phyloP scores from a whole-genome alignment of 2,888 invertebrate species.

The Branchipolynoe longqiensis region DNA sequence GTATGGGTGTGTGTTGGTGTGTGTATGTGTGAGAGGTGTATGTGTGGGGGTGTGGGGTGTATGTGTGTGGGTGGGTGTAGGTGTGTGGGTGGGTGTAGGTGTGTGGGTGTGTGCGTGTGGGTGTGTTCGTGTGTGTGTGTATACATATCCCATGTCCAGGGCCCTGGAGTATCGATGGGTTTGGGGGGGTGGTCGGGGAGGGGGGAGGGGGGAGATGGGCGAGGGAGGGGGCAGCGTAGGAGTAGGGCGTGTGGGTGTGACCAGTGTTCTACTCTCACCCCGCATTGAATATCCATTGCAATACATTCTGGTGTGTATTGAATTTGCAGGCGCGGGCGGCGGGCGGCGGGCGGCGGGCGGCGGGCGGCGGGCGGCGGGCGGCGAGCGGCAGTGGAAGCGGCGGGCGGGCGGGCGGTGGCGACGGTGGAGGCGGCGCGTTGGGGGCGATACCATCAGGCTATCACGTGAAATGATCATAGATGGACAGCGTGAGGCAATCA shows the following conservation, averaged over 20 bases:
- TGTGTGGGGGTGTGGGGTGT: too few species aligned
- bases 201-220: too few species aligned
- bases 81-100: background rate
- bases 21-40: background rate
- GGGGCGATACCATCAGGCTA: slow-evolving; percentile 43
- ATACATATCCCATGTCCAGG: too few species aligned
- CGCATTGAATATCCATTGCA: slow-evolving; percentile 49
- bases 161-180: too few species aligned
- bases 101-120: background rate
- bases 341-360: background rate
- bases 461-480: slow-evolving; percentile 56
- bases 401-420: background rate
- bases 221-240: too few species aligned
- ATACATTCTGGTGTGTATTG: slow-evolving; percentile 42
- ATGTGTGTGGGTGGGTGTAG: too few species aligned
- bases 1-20: background rate
- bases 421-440: background rate
- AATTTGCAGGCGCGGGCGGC: slow-evolving; percentile 7
- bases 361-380: background rate
- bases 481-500: slow-evolving; percentile 51
- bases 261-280: slow-evolving; percentile 26
- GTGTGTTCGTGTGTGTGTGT: background rate
- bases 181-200: too few species aligned
- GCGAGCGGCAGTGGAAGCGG: slow-evolving; percentile 6
- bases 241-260: background rate